Evolutionary conservation across 2,113 vertebrate genomes (phyloP).

Genomic region (Caranx ignobilis): DNA sequence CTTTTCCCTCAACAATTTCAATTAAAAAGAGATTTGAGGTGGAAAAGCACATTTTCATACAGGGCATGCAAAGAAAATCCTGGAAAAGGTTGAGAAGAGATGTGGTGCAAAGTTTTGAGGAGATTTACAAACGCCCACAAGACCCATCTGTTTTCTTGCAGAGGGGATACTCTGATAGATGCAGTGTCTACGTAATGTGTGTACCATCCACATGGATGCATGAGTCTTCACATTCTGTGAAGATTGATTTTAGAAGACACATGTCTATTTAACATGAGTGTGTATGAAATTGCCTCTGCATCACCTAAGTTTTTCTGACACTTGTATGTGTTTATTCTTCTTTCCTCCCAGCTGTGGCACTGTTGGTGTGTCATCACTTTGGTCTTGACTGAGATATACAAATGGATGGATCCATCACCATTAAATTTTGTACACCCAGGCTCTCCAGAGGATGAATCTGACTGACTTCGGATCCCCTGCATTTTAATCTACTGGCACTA

Average conservation of each 20-base stretch:
- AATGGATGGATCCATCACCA: no score
- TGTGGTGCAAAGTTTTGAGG: slow-evolving; percentile 12
- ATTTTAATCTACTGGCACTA: not conserved
- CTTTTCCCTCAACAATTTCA: slow-evolving; percentile 71
- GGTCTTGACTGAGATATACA: not conserved
- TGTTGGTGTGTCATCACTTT: not conserved
- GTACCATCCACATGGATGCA: not conserved
- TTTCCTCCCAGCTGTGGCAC: not conserved
- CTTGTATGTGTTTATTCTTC: slow-evolving; percentile 3
- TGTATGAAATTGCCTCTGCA: not conserved
- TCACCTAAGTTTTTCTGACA: not conserved
- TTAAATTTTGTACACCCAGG: not conserved
- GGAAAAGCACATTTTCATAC: slow-evolving; percentile 78
- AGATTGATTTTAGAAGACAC: not conserved
- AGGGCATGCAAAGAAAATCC: slow-evolving; percentile 34
- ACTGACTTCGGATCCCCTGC: not conserved
- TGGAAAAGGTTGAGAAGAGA: slow-evolving; percentile 41
- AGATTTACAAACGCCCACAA: slow-evolving; percentile 6
- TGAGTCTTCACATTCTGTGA: not conserved
- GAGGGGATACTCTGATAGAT: not conserved
- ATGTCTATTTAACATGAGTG: not conserved
- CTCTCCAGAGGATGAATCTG: not conserved
- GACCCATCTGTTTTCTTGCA: not conserved
- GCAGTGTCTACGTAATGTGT: not conserved
- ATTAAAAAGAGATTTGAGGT: slow-evolving; percentile 85